Evolutionary conservation across 1,140 invertebrate genomes (phyloP), one percentile per base, ranked within the genome.

Genomic region (Nylanderia fulva): DNA sequence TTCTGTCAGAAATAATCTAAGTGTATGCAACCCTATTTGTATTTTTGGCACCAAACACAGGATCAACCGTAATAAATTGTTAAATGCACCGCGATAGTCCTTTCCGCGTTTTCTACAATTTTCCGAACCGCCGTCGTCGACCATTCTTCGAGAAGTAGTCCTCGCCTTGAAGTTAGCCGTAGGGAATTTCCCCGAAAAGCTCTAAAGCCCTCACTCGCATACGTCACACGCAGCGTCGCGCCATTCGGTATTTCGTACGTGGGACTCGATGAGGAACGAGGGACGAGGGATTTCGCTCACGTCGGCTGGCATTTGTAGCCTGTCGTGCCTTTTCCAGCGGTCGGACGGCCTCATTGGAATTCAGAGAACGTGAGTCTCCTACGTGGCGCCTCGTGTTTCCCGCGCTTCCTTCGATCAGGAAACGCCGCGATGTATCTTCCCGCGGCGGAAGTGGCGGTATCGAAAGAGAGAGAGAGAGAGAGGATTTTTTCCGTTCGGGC

Each of bases 291-390:
- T 48, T 48, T 21, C 52, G 39, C 11, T 24, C 64, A 58, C 13
- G 66, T 72, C 77, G 77, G 42, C 52, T 33, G 24, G 71, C 72
- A 86, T 88, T 88, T 76, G 83, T 72, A 45, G 45, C 27, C 24
- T 61, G 68, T 69, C 63, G 45, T 15, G 18, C n/a, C 45, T 76
- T 60, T 72, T 76, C 64, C 21, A 76, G 45, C 56, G 39, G 60
- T 84, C 56, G 69, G 64, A 64, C 39, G 69, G 71, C 74, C 58
- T 61, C 84, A 85, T 88, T 87, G 48, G 61, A 82, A 87, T 88
- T 87, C 86, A 71, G 21, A 15, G 29, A 1, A 15, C 4, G 21
- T 29, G 24, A 27, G 4, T 33, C 36, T 36, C 15, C 39, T 54
- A 84, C 52, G 79, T 79, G 80, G 77, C n/a, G 61, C 60, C 45